Evolutionary conservation across 2,113 vertebrate genomes (phyloP), one percentile per base, ranked within the genome.

Genomic region (Gadus chalcogrammus): DNA sequence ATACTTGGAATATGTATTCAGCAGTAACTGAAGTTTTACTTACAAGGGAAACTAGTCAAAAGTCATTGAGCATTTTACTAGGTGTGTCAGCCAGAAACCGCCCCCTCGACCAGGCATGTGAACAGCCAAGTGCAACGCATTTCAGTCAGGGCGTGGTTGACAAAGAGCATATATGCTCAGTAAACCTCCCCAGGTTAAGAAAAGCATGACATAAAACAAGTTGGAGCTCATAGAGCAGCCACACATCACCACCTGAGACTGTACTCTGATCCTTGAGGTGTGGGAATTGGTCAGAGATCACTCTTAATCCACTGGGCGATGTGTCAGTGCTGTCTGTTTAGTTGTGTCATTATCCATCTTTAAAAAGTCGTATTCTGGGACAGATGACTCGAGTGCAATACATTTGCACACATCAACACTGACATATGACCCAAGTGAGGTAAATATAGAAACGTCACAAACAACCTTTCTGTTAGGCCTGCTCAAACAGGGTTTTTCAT

Each of bases 341-440:
- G 68, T n/a, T 12, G 64, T 75, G 72, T 80, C 78, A 78, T 42
- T 8, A 7, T 56, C 28, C 0, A 2, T 63, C 53, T 58, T 73
- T 77, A 69, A 76, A 79, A 76, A 74, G 16, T 68, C 42, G 8
- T 69, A 82, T 64, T 82, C 79, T 75, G 27, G 48, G 80, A 71
- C 65, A 48, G 69, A 64, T 75, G 81, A 68, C 67, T 38, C 56
- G 1, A 61, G 35, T 24, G 64, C 67, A 35, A 9, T 73, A 74
- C 71, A 68, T 22, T 70, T 62, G 60, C 27, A 27, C 42, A 1
- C 24, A 42, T 75, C 69, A 31, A 1, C 59, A 68, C 28, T 70
- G 63, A 18, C n/a, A n/a, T 58, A 58, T 58, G 55, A 58, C 55
- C 55, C 55, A 48, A 48, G 42, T 48, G 42, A 48, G 11, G 42